Percentiles rank a stretch among this genome's conserved stretches.
These are phyloP conservation scores for Neosilurus mollespiculum DNA, from an alignment of 2,797 vertebrate genomes.

Conservation along the genomic window DNA sequence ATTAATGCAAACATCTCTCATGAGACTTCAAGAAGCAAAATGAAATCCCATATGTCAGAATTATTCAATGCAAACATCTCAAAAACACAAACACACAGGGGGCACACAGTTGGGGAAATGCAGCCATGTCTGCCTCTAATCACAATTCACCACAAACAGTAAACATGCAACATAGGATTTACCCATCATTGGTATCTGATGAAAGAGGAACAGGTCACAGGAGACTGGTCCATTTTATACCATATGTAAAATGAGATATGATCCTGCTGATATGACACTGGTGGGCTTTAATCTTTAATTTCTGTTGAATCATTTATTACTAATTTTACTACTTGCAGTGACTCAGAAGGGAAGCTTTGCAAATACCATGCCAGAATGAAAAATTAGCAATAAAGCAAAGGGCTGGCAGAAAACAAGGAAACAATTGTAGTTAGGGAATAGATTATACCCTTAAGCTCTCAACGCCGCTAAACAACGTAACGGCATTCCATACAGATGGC, in stretches of 20 bases:
- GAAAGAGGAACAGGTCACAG: neutral
- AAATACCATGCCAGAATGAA: slow-evolving; percentile 19
- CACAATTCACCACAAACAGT: neutral
- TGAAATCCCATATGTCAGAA: neutral
- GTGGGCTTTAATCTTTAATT: slow-evolving; percentile 40
- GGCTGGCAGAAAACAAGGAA: slow-evolving; percentile 9
- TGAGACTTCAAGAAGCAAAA: neutral
- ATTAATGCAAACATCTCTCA: neutral
- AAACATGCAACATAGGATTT: neutral
- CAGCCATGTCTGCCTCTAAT: neutral
- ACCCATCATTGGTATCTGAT: neutral
- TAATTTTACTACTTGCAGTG: slow-evolving; percentile 20
- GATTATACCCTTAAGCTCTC: slow-evolving; percentile 12
- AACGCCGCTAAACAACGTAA: slow-evolving; percentile 1
- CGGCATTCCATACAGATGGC: neutral
- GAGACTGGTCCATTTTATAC: slow-evolving; percentile 7
- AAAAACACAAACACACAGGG: neutral
- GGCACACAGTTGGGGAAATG: neutral
- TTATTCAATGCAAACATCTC: neutral
- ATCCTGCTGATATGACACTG: slow-evolving; percentile 8
- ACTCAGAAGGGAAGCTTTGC: slow-evolving; percentile 3
- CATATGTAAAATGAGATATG: slow-evolving; percentile 18
- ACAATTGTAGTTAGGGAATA: neutral
- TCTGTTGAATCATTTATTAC: slow-evolving; percentile 26
- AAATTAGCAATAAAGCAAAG: slow-evolving; percentile 18